Conservation (phyloP, 1,140 invertebrate genomes). For the Drosophila neocordata region DNA sequence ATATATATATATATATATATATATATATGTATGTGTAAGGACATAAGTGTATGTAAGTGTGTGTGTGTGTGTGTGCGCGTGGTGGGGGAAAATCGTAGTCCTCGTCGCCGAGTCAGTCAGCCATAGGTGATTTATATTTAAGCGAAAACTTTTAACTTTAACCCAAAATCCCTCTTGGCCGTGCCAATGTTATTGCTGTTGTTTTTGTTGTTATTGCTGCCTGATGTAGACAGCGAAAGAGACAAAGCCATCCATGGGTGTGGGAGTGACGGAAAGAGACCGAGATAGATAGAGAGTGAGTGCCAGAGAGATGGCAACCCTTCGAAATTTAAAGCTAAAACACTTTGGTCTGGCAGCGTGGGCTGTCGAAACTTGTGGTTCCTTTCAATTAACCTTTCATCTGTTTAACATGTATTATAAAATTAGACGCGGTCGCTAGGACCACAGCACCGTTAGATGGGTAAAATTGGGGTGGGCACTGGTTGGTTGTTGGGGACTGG, state of each 20-base stretch:
- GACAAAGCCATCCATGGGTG: background rate
- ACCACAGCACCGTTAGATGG: conserved; percentile 43
- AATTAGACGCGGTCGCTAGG: conserved; percentile 75
- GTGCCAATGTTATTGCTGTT: conserved; percentile 25
- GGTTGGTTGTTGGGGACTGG: background rate
- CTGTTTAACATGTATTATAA: conserved; percentile 81
- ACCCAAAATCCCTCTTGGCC: conserved; percentile 64
- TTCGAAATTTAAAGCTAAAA: conserved; percentile 53
- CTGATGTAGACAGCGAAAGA: background rate
- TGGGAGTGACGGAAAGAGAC: too few relatives aligned
- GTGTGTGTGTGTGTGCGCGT: conserved; percentile 30
- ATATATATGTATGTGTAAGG: conserved; percentile 33
- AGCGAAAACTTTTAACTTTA: conserved; percentile 79
- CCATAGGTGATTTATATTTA: conserved; percentile 77
- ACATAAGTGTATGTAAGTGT: conserved; percentile 39
- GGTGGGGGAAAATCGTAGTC: background rate
- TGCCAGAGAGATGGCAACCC: conserved; percentile 37
- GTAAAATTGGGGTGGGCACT: conserved; percentile 9
- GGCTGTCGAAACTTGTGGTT: conserved; percentile 77
- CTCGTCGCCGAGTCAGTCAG: conserved; percentile 58
- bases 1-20: conserved; percentile 32
- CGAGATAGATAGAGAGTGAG: too few relatives aligned
- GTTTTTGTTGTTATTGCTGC: conserved; percentile 17
- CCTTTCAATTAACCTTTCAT: conserved; percentile 80
- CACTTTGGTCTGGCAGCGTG: conserved; percentile 39